Conservation (phyloP, 2,113 vertebrate species). For the Numida meleagris region DNA sequence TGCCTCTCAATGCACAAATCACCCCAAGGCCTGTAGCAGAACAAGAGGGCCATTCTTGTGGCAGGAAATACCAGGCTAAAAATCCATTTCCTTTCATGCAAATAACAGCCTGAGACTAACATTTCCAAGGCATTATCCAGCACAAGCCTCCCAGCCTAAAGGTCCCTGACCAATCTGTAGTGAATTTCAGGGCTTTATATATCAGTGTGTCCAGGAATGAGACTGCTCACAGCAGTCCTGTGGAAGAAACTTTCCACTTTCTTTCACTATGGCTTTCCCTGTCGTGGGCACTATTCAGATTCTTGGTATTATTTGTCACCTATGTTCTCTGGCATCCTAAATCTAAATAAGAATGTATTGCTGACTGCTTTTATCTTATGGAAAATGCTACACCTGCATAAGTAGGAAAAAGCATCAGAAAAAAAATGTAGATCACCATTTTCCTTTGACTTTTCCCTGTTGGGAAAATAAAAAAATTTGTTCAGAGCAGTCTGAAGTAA, state of each 20-base stretch:
- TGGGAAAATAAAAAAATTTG: neutral
- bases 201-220: neutral
- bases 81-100: neutral
- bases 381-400: neutral
- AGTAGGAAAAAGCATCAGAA: neutral
- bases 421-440: neutral
- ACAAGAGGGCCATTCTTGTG: neutral
- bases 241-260: neutral
- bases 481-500: neutral
- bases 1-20: neutral
- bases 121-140: neutral
- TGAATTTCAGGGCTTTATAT: neutral
- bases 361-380: neutral
- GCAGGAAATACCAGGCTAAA: neutral
- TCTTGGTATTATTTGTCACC: neutral
- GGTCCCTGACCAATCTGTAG: fast-evolving
- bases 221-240: neutral
- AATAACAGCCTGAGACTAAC: neutral
- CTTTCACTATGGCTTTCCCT: neutral
- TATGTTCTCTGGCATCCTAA: neutral
- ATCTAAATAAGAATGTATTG: neutral
- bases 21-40: neutral
- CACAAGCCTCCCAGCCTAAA: neutral
- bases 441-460: neutral
- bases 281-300: neutral